phyloP scores from a whole-genome alignment of 2,888 invertebrate genomes.

The Drosophila picticornis region DNA sequence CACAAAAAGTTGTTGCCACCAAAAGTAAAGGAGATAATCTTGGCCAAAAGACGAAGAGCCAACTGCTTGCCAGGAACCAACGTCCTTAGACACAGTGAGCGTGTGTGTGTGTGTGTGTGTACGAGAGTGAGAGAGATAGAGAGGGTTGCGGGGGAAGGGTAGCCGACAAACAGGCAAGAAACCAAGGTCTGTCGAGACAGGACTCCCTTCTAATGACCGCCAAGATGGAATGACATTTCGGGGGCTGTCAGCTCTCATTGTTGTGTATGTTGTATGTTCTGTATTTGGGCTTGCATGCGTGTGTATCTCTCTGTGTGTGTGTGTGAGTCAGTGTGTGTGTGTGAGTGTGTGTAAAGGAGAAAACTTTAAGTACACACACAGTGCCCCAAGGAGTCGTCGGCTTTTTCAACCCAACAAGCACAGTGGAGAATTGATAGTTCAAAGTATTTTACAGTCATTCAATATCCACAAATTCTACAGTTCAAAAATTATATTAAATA shows the following conservation, averaged over 20 bases:
- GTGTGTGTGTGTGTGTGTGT: slow-evolving; percentile 12
- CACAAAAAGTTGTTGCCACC: slow-evolving; percentile 78
- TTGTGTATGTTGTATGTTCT: slow-evolving; percentile 47
- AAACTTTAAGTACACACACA: slow-evolving; percentile 79
- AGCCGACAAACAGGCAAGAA: slow-evolving; percentile 59
- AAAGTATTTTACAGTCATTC: not conserved
- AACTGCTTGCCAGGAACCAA: slow-evolving; percentile 66
- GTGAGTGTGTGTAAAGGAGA: slow-evolving; percentile 53
- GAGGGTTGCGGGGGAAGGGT: not conserved
- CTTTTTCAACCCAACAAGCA: slow-evolving; percentile 43
- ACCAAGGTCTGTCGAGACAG: slow-evolving; percentile 55
- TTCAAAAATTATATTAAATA: not conserved
- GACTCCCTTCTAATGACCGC: slow-evolving; percentile 82
- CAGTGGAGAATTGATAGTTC: slow-evolving; percentile 43
- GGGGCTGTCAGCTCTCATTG: slow-evolving; percentile 81
- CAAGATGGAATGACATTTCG: slow-evolving; percentile 82
- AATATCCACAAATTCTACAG: not conserved
- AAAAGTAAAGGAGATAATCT: slow-evolving; percentile 80
- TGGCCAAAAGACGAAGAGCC: slow-evolving; percentile 68
- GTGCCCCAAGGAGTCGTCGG: slow-evolving; percentile 54
- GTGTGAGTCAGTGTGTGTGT: slow-evolving; percentile 17
- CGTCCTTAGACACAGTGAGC: slow-evolving; percentile 50
- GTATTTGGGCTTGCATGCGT: slow-evolving; percentile 56
- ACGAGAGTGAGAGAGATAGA: slow-evolving; percentile 3
- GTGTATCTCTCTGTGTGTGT: slow-evolving; percentile 8